Percentiles rank a stretch among this genome's conserved stretches.
Conservation (phyloP, 2,888 invertebrate genomes). For the Nebria brevicollis region DNA sequence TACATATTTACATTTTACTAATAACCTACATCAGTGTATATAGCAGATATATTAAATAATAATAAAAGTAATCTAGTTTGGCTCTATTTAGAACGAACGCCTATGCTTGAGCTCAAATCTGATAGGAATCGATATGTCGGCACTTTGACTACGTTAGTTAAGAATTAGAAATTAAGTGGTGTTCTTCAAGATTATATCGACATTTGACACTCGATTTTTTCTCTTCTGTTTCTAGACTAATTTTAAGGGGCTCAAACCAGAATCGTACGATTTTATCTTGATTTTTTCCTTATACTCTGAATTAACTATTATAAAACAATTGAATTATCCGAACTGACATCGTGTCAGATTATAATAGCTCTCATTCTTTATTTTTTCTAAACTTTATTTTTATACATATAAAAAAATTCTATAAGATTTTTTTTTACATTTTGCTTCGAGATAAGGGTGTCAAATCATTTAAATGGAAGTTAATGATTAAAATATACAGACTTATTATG, state of each 20-base stretch:
- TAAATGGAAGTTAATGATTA: background rate
- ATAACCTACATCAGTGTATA: no score
- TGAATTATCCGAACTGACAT: constrained; percentile 37
- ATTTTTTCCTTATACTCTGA: background rate
- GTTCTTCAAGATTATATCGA: constrained; percentile 22
- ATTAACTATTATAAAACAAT: constrained; percentile 32
- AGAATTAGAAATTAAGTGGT: constrained; percentile 24
- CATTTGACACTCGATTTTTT: constrained; percentile 22
- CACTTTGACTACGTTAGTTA: constrained; percentile 3
- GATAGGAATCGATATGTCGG: constrained; percentile 5
- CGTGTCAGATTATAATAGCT: constrained; percentile 33
- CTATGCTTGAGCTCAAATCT: background rate
- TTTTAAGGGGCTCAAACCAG: constrained; percentile 8
- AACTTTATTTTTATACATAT: background rate
- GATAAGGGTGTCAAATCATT: constrained; percentile 1
- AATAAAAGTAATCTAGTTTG: background rate
- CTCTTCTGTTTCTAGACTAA: background rate
- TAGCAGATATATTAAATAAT: no score
- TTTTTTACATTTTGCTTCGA: background rate
- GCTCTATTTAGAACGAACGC: background rate
- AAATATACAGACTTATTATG: background rate
- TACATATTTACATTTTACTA: no score
- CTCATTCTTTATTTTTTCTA: constrained; percentile 23
- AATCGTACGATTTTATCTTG: background rate
- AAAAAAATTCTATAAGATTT: background rate